Evolutionary conservation across 1,140 invertebrate genomes (phyloP).

Genomic region (Saxidomus purpurata): DNA sequence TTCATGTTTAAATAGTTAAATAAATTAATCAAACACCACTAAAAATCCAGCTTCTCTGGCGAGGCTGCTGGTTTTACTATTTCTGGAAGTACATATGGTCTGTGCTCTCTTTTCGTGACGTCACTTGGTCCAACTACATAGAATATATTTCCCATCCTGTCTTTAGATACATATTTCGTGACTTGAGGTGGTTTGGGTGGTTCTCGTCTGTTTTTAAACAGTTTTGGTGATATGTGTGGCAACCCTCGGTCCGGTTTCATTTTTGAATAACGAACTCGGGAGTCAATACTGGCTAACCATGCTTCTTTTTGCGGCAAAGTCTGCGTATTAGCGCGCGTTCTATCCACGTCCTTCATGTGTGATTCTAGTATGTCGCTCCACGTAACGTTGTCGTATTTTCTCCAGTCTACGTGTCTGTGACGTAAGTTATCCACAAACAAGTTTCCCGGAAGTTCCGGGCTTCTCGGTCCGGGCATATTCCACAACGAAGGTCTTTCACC

Average conservation of each 20-base stretch:
- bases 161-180: slow-evolving; percentile 52
- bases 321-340: background rate
- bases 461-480: background rate
- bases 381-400: slow-evolving; percentile 39
- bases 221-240: slow-evolving; percentile 46
- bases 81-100: slow-evolving; percentile 51
- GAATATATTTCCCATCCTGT: slow-evolving; percentile 51
- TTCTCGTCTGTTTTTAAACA: slow-evolving; percentile 27
- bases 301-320: slow-evolving; percentile 60
- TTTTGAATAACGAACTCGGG: slow-evolving; percentile 53
- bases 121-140: slow-evolving; percentile 61
- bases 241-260: slow-evolving; percentile 39
- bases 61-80: slow-evolving; percentile 24
- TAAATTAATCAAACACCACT: too few relatives aligned
- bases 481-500: slow-evolving; percentile 53
- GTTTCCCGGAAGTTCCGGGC: slow-evolving; percentile 48
- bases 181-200: slow-evolving; percentile 44
- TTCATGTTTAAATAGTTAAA: too few relatives aligned
- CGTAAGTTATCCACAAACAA: slow-evolving; percentile 63
- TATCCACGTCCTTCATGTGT: slow-evolving; percentile 42
- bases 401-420: slow-evolving; percentile 35
- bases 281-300: slow-evolving; percentile 62
- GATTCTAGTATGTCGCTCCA: slow-evolving; percentile 65
- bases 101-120: slow-evolving; percentile 47
- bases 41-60: slow-evolving; percentile 49